Conservation (phyloP, 2,797 vertebrate species). For the Myotis myotis region DNA sequence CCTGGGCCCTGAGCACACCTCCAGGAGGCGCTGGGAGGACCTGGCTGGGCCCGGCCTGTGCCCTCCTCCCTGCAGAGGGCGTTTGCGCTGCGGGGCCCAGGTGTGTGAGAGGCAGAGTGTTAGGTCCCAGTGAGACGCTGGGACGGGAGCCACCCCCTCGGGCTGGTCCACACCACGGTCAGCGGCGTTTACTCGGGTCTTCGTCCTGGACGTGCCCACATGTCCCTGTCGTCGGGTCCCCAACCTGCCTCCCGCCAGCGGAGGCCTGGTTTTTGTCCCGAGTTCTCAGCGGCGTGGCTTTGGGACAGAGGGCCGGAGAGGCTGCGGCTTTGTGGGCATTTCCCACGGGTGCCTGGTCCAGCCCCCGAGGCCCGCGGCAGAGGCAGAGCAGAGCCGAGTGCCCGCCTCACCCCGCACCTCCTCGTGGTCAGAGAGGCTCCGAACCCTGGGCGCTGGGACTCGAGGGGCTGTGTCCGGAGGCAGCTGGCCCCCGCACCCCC, state of each 20-base stretch:
- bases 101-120: background rate
- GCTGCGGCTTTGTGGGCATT: background rate
- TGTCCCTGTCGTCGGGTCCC: background rate
- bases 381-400: background rate
- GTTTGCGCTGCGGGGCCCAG: background rate
- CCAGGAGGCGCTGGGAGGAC: background rate
- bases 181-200: background rate
- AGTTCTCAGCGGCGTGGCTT: background rate
- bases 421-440: background rate
- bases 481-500: background rate
- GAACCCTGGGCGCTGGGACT: background rate
- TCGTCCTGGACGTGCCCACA: background rate
- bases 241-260: background rate
- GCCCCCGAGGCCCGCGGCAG: background rate
- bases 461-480: background rate
- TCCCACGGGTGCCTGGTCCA: fast-evolving
- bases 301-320: background rate
- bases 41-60: background rate
- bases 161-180: background rate
- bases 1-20: background rate
- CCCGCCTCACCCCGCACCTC: fast-evolving
- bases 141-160: background rate
- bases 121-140: background rate
- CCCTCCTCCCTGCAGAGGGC: fast-evolving
- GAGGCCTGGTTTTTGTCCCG: background rate